phyloP scores from a whole-genome alignment of 2,113 vertebrate genomes.

The Cyprinodon variegatus region DNA sequence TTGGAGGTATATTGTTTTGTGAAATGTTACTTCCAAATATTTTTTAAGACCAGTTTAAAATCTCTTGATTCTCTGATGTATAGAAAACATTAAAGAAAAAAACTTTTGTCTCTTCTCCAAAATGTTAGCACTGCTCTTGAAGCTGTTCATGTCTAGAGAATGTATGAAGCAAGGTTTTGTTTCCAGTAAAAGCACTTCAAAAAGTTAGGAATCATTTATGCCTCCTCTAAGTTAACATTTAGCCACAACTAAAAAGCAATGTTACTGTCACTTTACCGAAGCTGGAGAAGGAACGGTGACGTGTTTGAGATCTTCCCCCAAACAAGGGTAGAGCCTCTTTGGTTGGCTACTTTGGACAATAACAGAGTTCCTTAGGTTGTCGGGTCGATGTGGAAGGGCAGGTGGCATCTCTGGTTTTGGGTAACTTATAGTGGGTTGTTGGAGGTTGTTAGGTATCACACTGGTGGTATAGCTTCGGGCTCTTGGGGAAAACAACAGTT shows the following conservation, averaged over 20 bases:
- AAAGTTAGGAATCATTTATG: neutral
- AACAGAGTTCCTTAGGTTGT: neutral
- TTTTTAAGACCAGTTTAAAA: neutral
- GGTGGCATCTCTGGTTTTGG: constrained; percentile 18
- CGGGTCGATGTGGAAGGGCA: constrained; percentile 45
- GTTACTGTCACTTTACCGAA: constrained; percentile 44
- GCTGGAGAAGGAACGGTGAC: neutral
- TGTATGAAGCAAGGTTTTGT: too few species aligned
- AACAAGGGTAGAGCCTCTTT: constrained; percentile 61
- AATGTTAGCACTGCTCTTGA: neutral
- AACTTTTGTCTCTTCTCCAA: too few species aligned
- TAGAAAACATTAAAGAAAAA: neutral
- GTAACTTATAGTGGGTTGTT: neutral
- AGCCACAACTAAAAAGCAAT: neutral
- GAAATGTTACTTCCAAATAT: neutral
- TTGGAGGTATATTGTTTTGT: too few species aligned
- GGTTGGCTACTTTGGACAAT: neutral
- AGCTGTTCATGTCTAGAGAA: neutral
- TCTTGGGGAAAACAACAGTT: constrained; percentile 60
- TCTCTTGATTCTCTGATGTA: neutral
- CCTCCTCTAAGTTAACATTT: neutral
- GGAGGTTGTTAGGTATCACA: neutral
- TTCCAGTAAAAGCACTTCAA: too few species aligned
- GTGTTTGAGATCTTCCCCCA: constrained; percentile 44
- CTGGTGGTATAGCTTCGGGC: neutral